These are phyloP conservation scores for Chroicocephalus ridibundus DNA, from an alignment of 2,113 vertebrate species.

Conservation along the genomic window DNA sequence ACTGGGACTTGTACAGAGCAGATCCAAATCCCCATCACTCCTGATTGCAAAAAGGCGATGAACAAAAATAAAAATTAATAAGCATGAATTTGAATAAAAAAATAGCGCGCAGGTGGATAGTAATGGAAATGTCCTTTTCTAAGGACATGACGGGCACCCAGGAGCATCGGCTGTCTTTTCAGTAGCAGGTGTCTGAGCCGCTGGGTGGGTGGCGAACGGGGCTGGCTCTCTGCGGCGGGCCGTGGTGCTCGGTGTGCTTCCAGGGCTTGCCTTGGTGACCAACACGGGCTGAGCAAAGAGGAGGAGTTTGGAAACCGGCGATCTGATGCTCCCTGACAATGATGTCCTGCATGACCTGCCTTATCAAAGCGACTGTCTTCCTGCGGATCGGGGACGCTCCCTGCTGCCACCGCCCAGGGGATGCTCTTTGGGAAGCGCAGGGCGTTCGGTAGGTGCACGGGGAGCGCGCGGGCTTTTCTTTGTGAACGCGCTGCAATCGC, in stretches of 20 bases:
- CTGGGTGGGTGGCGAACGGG: not conserved
- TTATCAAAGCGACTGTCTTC: fast-evolving
- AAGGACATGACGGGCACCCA: fast-evolving
- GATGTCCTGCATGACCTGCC: not conserved
- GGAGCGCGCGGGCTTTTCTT: fast-evolving
- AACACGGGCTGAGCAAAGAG: not conserved
- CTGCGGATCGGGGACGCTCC: not conserved
- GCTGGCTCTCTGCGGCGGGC: not conserved
- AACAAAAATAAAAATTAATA: not conserved
- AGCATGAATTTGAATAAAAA: not conserved
- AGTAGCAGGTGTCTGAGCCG: not conserved
- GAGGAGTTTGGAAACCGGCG: not conserved
- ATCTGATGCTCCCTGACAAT: not conserved
- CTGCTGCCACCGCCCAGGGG: not conserved
- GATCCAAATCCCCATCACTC: not conserved
- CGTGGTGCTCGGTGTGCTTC: not conserved
- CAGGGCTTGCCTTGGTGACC: not conserved
- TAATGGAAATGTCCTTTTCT: not conserved
- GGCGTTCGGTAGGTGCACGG: fast-evolving
- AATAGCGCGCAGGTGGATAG: not conserved
- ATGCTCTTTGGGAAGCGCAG: not conserved
- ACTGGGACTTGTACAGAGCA: not conserved
- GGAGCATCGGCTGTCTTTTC: not conserved
- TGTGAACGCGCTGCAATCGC: fast-evolving
- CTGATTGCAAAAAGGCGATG: not conserved